phyloP scores from a whole-genome alignment of 2,113 vertebrate genomes.

The Mustelus asterias region DNA sequence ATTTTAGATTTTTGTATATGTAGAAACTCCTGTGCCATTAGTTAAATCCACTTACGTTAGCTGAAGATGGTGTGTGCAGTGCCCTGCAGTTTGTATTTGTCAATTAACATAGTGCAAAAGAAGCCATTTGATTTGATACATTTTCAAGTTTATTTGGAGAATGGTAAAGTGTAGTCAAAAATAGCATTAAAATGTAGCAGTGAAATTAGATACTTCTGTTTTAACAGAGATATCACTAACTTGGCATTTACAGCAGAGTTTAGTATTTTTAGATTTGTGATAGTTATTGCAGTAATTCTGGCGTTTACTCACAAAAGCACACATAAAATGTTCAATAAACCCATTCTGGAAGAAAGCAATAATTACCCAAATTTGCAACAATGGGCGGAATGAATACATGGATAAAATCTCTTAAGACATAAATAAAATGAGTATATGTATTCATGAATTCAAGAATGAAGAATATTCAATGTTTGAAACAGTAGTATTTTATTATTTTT shows the following conservation, averaged over 20 bases:
- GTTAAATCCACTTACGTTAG: not conserved
- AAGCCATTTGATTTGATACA: not conserved
- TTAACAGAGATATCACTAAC: not conserved
- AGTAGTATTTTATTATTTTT: not conserved
- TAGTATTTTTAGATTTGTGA: slow-evolving; percentile 16
- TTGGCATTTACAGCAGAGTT: not conserved
- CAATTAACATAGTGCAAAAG: not conserved
- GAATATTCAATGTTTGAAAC: not conserved
- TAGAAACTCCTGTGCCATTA: not conserved
- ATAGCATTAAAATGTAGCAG: not conserved
- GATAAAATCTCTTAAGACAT: slow-evolving; percentile 15
- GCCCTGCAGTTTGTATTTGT: slow-evolving; percentile 7
- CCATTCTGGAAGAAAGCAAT: slow-evolving; percentile 8
- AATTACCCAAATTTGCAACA: slow-evolving; percentile 24
- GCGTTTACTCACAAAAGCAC: not conserved
- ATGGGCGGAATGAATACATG: slow-evolving; percentile 3
- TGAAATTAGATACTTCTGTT: not conserved
- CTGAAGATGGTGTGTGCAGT: not conserved
- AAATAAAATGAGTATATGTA: slow-evolving; percentile 27
- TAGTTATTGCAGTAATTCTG: not conserved
- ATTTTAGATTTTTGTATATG: not conserved
- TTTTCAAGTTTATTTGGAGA: not conserved
- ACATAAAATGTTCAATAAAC: slow-evolving; percentile 14
- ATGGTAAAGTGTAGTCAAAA: not conserved
- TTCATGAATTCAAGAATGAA: slow-evolving; percentile 4